Evolutionary conservation across 37 sponge, comb jelly and placozoan genomes (phyloP).

Genomic region (Crambe crambe): DNA sequence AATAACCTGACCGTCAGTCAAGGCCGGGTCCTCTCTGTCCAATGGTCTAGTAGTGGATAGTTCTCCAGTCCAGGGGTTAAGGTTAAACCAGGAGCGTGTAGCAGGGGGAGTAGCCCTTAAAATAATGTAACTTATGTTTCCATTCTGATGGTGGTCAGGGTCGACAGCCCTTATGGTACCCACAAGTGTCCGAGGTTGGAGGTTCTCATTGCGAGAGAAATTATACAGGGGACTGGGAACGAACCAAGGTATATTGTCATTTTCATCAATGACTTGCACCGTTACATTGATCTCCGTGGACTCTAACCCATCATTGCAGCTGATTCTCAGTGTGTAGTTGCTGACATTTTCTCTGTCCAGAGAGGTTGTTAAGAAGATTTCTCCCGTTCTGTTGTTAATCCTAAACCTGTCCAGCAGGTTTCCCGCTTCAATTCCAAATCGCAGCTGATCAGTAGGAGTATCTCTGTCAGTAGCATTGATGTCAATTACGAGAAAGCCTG

Average conservation of each 20-base stretch:
- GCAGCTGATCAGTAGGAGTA: constrained; percentile 17
- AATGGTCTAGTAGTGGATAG: constrained; percentile 28
- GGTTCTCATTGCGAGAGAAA: constrained; percentile 31
- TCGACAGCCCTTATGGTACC: constrained; percentile 25
- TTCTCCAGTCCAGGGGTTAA: constrained; percentile 41
- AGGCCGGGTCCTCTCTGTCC: constrained; percentile 41
- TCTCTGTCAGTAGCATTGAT: constrained; percentile 56
- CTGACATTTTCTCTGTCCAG: constrained; percentile 55
- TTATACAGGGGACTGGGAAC: constrained; percentile 12
- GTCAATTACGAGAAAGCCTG: not conserved
- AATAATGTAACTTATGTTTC: constrained; percentile 16
- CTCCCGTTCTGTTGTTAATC: constrained; percentile 31
- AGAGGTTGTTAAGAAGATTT: constrained; percentile 17
- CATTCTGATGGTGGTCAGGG: constrained; percentile 30
- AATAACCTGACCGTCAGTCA: not conserved
- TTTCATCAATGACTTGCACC: constrained; percentile 59
- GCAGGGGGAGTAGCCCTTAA: not conserved
- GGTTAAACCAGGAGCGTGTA: constrained; percentile 21
- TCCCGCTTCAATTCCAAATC: constrained; percentile 48
- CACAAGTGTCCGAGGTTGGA: not conserved
- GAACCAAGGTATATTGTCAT: constrained; percentile 75
- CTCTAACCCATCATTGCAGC: constrained; percentile 38
- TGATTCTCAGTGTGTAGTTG: constrained; percentile 50
- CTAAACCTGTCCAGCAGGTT: constrained; percentile 22
- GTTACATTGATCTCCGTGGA: not conserved